Conservation (phyloP, 2,113 vertebrate genomes). For the Oreamnos americanus region DNA sequence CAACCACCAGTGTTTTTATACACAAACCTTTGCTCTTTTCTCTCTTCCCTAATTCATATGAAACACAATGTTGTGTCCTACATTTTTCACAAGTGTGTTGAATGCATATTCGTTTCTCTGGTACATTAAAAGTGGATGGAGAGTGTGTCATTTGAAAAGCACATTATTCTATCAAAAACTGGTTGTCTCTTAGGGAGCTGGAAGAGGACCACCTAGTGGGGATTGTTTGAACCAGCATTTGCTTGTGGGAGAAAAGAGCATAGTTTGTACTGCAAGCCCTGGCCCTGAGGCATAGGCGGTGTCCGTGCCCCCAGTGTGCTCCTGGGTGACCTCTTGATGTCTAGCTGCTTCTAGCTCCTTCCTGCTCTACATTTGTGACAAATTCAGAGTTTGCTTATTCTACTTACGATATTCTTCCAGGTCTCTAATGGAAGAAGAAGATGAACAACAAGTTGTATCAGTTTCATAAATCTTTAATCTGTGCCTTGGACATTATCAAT, state of each 20-base stretch:
- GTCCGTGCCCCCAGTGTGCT: not conserved
- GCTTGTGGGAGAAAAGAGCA: too few relatives aligned
- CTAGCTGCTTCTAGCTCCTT: not conserved
- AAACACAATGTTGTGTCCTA: not conserved
- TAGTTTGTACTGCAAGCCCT: not conserved
- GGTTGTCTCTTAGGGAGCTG: not conserved
- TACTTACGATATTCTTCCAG: not conserved
- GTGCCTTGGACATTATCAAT: not conserved
- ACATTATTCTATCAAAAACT: not conserved
- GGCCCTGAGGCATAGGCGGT: not conserved
- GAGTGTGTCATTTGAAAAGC: not conserved
- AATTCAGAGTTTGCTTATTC: not conserved
- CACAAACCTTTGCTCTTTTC: not conserved
- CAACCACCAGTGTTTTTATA: not conserved
- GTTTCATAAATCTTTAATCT: not conserved
- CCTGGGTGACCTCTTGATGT: not conserved
- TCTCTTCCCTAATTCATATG: not conserved
- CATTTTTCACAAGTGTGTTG: not conserved
- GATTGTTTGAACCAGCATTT: too few relatives aligned
- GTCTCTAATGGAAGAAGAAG: not conserved
- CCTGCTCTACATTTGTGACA: not conserved
- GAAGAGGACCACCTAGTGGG: not conserved
- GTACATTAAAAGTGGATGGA: not conserved
- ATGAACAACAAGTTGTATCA: not conserved
- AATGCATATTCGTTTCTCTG: not conserved